These are phyloP conservation scores for Elachura formosa DNA, from an alignment of 2,113 vertebrate genomes.

Conservation along the genomic window DNA sequence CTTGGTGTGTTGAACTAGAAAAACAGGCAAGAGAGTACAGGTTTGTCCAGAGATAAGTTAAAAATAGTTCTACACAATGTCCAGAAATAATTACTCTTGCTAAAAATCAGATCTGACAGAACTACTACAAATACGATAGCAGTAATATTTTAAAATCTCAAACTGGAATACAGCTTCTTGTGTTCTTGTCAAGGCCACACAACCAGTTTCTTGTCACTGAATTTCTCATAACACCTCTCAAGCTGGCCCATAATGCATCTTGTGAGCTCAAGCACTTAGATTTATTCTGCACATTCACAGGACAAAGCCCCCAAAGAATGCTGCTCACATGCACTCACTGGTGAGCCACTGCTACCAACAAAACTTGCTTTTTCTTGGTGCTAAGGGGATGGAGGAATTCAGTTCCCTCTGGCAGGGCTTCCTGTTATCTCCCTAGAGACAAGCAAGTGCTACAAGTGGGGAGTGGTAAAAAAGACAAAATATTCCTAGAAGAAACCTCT, in stretches of 20 bases:
- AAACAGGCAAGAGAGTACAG: neutral
- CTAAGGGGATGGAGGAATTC: neutral
- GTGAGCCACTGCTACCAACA: neutral
- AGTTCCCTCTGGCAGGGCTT: neutral
- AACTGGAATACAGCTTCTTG: neutral
- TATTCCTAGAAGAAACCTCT: neutral
- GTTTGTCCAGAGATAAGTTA: neutral
- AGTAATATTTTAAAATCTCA: neutral
- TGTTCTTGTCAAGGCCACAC: neutral
- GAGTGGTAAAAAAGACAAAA: neutral
- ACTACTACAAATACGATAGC: neutral
- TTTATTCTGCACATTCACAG: neutral
- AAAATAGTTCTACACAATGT: neutral
- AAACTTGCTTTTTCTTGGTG: neutral
- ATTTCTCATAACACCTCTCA: neutral
- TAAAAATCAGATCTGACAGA: neutral
- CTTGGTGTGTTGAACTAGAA: neutral
- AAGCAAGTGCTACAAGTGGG: rapidly evolving
- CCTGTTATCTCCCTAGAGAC: neutral
- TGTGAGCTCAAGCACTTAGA: neutral
- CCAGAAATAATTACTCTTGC: neutral
- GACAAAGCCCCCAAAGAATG: neutral
- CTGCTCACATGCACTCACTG: neutral
- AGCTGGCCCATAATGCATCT: rapidly evolving
- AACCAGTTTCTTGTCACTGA: neutral